Conservation (phyloP, 2,797 vertebrate genomes). For the Lepilemur septentrionalis region DNA sequence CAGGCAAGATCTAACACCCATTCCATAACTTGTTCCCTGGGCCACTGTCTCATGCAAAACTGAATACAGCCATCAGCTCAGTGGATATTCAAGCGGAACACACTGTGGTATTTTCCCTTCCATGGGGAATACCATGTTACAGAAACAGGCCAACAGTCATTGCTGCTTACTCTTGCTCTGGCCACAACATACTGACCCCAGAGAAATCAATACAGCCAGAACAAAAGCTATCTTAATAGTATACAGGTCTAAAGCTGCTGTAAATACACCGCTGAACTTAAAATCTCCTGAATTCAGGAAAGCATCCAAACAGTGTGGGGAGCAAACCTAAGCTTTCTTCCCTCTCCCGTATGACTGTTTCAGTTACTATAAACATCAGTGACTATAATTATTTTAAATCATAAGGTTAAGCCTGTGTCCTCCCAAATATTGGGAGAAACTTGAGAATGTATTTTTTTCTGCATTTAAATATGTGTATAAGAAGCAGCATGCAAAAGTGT, state of each 20-base stretch:
- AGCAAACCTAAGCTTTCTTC: not conserved
- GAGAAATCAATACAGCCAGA: not conserved
- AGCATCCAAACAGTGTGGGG: not conserved
- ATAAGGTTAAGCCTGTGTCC: not conserved
- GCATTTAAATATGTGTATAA: not conserved
- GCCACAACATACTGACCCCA: not conserved
- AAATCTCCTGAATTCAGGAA: not conserved
- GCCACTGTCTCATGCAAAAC: not conserved
- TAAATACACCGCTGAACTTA: not conserved
- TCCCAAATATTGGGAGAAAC: not conserved
- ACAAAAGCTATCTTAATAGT: not conserved
- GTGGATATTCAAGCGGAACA: not conserved
- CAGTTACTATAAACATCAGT: not conserved
- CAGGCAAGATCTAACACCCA: not conserved
- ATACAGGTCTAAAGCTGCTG: not conserved
- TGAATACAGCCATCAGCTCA: not conserved
- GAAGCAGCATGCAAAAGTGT: not conserved
- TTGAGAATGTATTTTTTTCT: not conserved
- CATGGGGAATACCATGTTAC: not conserved
- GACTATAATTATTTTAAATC: not conserved
- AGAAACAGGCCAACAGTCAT: not conserved
- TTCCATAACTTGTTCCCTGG: not conserved
- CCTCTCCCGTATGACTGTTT: not conserved
- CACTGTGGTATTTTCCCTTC: not conserved
- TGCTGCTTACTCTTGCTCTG: not conserved